phyloP scores from a whole-genome alignment of 2,797 vertebrate genomes.

The Rhabdophis nuchalis region DNA sequence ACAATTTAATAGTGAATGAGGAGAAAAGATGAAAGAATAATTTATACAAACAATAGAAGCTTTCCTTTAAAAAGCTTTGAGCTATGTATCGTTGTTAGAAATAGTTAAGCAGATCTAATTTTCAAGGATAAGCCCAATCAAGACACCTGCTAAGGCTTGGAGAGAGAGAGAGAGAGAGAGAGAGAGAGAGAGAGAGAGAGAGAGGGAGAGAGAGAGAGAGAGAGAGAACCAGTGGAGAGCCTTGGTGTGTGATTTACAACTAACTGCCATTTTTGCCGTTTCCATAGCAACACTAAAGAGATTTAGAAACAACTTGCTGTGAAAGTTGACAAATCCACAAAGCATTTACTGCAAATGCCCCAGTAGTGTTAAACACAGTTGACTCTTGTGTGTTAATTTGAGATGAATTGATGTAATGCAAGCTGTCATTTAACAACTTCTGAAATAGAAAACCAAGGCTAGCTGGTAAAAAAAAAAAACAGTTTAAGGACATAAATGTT shows the following conservation, averaged over 20 bases:
- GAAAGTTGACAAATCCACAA: constrained; percentile 21
- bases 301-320: constrained; percentile 17
- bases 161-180: background rate
- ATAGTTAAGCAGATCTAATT: background rate
- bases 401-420: constrained; percentile 20
- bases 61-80: background rate
- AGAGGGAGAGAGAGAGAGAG: background rate
- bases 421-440: constrained; percentile 9
- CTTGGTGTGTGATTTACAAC: constrained; percentile 18
- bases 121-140: background rate
- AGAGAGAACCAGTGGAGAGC: background rate
- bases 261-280: constrained; percentile 36
- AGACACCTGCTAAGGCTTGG: background rate
- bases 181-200: background rate
- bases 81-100: background rate
- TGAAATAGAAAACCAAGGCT: background rate
- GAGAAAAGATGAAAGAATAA: background rate
- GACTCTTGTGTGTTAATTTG: constrained; percentile 28
- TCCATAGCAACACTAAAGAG: constrained; percentile 24
- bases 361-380: background rate
- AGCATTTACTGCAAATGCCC: constrained; percentile 23
- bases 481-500: background rate
- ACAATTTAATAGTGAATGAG: background rate
- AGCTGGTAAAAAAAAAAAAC: background rate
- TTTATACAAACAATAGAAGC: background rate